A percentile compares a stretch with the other conserved stretches of the same genome.
phyloP scores from a whole-genome alignment of 2,797 vertebrate genomes.

The Dicrostonyx torquatus region DNA sequence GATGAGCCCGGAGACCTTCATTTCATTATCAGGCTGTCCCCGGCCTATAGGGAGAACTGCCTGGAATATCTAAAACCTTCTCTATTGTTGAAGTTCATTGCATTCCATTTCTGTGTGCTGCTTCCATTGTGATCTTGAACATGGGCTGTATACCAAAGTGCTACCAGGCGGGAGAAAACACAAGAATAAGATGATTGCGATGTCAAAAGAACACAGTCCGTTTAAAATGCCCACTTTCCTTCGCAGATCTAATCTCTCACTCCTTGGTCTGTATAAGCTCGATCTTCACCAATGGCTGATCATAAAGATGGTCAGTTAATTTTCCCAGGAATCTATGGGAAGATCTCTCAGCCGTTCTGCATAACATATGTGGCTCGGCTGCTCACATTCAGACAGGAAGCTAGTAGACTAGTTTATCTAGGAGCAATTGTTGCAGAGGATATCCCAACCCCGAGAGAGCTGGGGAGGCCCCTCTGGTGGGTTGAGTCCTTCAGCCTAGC shows the following conservation, averaged over 20 bases:
- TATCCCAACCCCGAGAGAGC: neutral
- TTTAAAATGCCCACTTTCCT: constrained; percentile 63
- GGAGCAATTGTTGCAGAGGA: constrained; percentile 42
- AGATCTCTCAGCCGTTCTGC: constrained; percentile 28
- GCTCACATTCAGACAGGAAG: constrained; percentile 16
- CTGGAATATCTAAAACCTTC: constrained; percentile 78
- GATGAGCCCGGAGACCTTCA: constrained; percentile 73
- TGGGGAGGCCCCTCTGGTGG: neutral
- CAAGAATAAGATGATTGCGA: constrained; percentile 62
- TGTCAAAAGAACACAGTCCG: constrained; percentile 68
- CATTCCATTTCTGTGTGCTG: constrained; percentile 56
- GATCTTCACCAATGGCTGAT: constrained; percentile 8
- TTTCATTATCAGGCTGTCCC: constrained; percentile 78
- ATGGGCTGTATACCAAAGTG: constrained; percentile 71
- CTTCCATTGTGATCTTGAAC: constrained; percentile 66
- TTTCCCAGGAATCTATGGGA: constrained; percentile 24
- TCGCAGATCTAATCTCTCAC: constrained; percentile 70
- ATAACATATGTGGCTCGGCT: constrained; percentile 19
- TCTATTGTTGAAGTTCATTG: constrained; percentile 79
- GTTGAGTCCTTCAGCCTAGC: neutral
- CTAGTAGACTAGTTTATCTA: constrained; percentile 28
- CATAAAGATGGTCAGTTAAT: constrained; percentile 51
- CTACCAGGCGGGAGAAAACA: neutral
- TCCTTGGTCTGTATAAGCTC: constrained; percentile 53
- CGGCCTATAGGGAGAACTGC: constrained; percentile 72